Percentiles rank a stretch among this genome's conserved stretches.
Evolutionary conservation across 2,888 invertebrate species (phyloP).

Genomic region (Spilarctia lutea): DNA sequence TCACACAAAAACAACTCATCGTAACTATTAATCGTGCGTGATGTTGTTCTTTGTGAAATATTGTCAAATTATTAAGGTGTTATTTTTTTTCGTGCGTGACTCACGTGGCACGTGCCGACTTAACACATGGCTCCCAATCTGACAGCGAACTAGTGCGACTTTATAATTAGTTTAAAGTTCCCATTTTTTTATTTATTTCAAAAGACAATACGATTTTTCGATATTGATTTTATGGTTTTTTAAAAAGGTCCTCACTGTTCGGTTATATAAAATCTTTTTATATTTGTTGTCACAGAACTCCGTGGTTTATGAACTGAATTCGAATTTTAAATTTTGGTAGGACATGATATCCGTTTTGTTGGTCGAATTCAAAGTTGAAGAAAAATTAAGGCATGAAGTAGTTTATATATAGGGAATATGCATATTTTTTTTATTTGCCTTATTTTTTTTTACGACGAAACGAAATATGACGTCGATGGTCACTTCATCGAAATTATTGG

Average conservation of each 20-base stretch:
- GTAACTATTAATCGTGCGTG: conserved; percentile 53
- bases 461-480: no score
- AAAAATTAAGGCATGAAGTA: neutral
- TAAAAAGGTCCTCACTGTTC: no score
- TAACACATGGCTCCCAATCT: conserved; percentile 41
- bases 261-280: no score
- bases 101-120: conserved; percentile 62
- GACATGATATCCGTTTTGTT: neutral
- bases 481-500: no score
- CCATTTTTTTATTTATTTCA: conserved; percentile 12
- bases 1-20: conserved; percentile 37
- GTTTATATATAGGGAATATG: no score
- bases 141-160: conserved; percentile 38
- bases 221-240: no score
- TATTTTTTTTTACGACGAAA: no score
- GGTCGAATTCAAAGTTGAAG: neutral
- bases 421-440: no score
- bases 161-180: conserved; percentile 23
- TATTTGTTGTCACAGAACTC: neutral
- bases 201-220: no score
- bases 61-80: conserved; percentile 40
- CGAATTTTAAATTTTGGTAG: no score
- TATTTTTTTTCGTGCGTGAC: conserved; percentile 51
- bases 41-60: conserved; percentile 48
- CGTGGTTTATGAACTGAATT: neutral